These are phyloP conservation scores for Dascyllus trimaculatus DNA, from an alignment of 2,113 vertebrate species.

Conservation along the genomic window DNA sequence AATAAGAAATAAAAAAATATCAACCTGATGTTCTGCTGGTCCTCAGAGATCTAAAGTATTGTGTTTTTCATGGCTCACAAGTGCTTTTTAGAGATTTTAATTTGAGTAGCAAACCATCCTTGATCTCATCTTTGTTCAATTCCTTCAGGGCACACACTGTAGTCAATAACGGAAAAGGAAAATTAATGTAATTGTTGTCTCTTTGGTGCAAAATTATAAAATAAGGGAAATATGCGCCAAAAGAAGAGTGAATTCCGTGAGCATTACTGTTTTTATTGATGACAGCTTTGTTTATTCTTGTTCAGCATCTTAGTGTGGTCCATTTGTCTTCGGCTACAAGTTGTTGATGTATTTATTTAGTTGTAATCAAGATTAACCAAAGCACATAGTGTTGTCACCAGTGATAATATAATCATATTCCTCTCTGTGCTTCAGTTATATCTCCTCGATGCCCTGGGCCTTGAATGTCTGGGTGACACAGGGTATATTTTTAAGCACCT, in stretches of 20 bases:
- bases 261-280: too few relatives aligned
- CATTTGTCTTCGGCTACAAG: too few relatives aligned
- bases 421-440: neutral
- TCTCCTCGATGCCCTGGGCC: neutral
- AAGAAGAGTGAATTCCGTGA: too few relatives aligned
- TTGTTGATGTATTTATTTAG: too few relatives aligned
- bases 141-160: neutral
- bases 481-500: neutral
- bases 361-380: too few relatives aligned
- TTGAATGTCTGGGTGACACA: neutral
- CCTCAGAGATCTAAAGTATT: neutral
- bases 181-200: too few relatives aligned
- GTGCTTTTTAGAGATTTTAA: neutral
- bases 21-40: neutral
- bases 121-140: neutral
- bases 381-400: too few relatives aligned
- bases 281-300: too few relatives aligned
- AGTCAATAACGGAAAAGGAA: neutral
- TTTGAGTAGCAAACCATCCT: conserved; percentile 11
- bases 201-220: too few relatives aligned
- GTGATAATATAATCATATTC: too few relatives aligned
- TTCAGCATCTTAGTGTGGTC: too few relatives aligned
- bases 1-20: neutral
- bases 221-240: too few relatives aligned
- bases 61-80: conserved; percentile 12